Evolutionary conservation across 2,888 invertebrate species (phyloP).

Genomic region (Nemoura dubitans): DNA sequence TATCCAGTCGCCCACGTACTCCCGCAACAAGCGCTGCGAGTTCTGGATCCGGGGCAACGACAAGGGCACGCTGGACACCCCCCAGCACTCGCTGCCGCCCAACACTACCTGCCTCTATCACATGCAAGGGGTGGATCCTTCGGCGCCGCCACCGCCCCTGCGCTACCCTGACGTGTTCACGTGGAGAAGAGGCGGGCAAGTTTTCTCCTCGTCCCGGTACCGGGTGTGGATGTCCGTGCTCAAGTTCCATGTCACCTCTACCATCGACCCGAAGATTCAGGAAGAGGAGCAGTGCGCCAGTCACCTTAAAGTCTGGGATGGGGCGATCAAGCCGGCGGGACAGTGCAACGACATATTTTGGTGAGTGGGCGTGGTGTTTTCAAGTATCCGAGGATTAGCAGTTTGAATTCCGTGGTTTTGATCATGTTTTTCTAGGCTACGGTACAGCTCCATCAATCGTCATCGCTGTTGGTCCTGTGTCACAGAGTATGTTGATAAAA

Average conservation of each 20-base stretch:
- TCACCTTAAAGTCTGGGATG: conserved; percentile 88
- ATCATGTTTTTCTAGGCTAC: too few species aligned
- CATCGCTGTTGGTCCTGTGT: too few species aligned
- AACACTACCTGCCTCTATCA: conserved; percentile 91
- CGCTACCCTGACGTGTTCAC: conserved; percentile 49
- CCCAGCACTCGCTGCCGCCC: conserved; percentile 84
- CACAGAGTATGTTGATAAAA: too few species aligned
- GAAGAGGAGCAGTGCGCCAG: conserved; percentile 68
- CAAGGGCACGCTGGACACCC: conserved; percentile 82
- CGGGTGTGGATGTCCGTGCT: conserved; percentile 87
- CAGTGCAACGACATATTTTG: conserved; percentile 84
- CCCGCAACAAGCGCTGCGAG: conserved; percentile 87
- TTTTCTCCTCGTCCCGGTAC: conserved; percentile 63
- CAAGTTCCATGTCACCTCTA: conserved; percentile 81
- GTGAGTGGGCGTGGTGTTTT: conserved; percentile 62
- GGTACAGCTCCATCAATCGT: too few species aligned
- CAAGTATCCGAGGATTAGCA: not conserved
- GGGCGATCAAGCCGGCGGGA: conserved; percentile 70
- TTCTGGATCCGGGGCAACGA: conserved; percentile 86
- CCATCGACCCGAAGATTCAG: conserved; percentile 68
- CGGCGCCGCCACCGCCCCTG: conserved; percentile 52
- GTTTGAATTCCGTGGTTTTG: not conserved
- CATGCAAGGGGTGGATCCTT: conserved; percentile 66
- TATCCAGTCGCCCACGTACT: conserved; percentile 81
- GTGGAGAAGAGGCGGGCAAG: conserved; percentile 29